These are phyloP conservation scores for Scomberomorus guttatus DNA, from an alignment of 2,797 vertebrate genomes.

Conservation along the genomic window DNA sequence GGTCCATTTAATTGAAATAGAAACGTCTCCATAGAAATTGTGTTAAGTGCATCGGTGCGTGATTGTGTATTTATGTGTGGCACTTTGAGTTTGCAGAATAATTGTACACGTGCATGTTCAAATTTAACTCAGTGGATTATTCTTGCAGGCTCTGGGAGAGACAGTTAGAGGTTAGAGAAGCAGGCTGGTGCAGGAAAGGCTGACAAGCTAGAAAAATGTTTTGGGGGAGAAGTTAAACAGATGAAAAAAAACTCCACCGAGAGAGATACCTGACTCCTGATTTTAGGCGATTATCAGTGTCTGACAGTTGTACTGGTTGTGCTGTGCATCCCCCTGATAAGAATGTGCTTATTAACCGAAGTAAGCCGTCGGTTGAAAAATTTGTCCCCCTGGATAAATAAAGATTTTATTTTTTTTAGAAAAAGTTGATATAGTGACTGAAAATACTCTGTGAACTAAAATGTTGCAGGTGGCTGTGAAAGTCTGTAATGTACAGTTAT, in stretches of 20 bases:
- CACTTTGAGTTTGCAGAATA: conserved; percentile 10
- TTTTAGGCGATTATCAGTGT: conserved; percentile 67
- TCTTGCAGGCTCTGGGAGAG: neutral
- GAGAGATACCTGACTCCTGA: conserved; percentile 52
- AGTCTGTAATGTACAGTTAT: neutral
- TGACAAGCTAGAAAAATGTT: conserved; percentile 17
- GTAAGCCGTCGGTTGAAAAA: conserved; percentile 22
- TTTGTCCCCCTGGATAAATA: conserved; percentile 1
- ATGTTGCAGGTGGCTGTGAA: conserved; percentile 5
- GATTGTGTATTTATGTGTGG: conserved; percentile 19
- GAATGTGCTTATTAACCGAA: conserved; percentile 61
- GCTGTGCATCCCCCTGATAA: conserved; percentile 72
- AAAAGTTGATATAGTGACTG: conserved; percentile 4
- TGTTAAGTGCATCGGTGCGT: conserved; percentile 23
- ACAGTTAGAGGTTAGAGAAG: conserved; percentile 11
- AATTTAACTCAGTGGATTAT: conserved; percentile 20
- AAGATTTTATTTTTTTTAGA: neutral
- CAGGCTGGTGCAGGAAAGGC: conserved; percentile 12
- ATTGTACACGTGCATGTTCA: conserved; percentile 2
- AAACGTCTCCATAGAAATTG: conserved; percentile 7
- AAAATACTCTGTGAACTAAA: conserved; percentile 11
- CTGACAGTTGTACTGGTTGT: conserved; percentile 60
- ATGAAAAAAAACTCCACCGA: conserved; percentile 14
- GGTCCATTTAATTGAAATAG: conserved; percentile 25
- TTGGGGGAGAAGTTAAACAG: neutral